phyloP scores from a whole-genome alignment of 2,797 vertebrate genomes.

The Eupleurogrammus muticus region DNA sequence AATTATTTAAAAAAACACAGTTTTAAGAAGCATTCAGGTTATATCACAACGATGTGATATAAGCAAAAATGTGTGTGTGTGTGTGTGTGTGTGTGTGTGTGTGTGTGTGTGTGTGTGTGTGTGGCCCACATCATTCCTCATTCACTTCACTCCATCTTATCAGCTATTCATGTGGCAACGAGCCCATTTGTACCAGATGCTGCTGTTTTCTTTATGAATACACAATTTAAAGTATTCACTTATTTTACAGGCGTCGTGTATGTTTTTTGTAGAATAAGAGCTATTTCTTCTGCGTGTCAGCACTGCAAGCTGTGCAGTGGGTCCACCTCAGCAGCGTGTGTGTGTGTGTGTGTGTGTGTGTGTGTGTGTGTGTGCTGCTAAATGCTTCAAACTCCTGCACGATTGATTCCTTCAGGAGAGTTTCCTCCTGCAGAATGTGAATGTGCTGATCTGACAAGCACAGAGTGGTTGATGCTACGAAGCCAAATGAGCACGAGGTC shows the following conservation, averaged over 20 bases:
- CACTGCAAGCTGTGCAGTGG: conserved; percentile 38
- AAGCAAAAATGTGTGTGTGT: too few species aligned
- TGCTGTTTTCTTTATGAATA: conserved; percentile 3
- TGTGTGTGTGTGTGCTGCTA: conserved; percentile 21
- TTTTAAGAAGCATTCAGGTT: too few species aligned
- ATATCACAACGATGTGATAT: too few species aligned
- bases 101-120: too few species aligned
- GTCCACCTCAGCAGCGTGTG: conserved; percentile 7
- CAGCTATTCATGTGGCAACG: background rate
- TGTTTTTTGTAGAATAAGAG: conserved; percentile 37
- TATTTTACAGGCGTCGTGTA: conserved; percentile 22
- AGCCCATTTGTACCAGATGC: conserved; percentile 7
- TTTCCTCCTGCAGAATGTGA: conserved; percentile 26
- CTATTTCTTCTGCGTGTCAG: conserved; percentile 48
- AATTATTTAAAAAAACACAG: too few species aligned
- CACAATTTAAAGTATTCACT: conserved; percentile 5
- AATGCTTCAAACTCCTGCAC: conserved; percentile 5
- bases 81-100: too few species aligned
- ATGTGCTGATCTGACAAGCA: conserved; percentile 41
- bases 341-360: conserved; percentile 8
- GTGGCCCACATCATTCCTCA: too few species aligned
- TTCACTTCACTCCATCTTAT: background rate
- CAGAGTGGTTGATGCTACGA: background rate
- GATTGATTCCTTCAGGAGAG: conserved; percentile 38
- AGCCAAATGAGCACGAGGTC: background rate